phyloP scores from a whole-genome alignment of 1,140 invertebrate species.

The Odontomachus brunneus region DNA sequence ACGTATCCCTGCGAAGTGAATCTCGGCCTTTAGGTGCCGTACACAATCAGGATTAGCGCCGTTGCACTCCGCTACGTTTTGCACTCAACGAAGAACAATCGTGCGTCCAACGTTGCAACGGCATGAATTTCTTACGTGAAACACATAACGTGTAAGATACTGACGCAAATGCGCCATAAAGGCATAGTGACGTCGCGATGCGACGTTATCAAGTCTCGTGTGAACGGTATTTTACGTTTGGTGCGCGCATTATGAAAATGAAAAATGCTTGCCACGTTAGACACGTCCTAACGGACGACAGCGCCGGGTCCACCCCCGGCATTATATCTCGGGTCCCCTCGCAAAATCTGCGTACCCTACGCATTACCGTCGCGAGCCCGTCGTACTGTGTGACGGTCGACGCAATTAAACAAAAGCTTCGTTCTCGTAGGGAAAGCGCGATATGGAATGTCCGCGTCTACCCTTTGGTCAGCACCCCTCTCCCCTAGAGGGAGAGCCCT shows the following conservation, averaged over 20 bases:
- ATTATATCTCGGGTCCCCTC: constrained; percentile 60
- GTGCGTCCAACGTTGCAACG: neutral
- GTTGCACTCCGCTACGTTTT: neutral
- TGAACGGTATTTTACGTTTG: constrained; percentile 17
- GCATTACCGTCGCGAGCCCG: constrained; percentile 49
- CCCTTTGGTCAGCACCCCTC: constrained; percentile 39
- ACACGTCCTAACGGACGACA: constrained; percentile 27
- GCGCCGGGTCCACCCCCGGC: constrained; percentile 15
- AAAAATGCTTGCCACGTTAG: constrained; percentile 42
- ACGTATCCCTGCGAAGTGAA: constrained; percentile 16
- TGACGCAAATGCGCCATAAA: no score
- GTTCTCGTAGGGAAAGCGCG: constrained; percentile 54
- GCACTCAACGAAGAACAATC: neutral
- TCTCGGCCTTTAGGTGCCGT: constrained; percentile 2
- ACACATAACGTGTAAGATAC: no score
- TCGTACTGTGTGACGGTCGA: constrained; percentile 54
- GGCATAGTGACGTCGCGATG: no score
- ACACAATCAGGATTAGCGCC: neutral
- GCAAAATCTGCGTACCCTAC: constrained; percentile 8
- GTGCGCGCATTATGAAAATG: constrained; percentile 32
- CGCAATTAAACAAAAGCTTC: constrained; percentile 74
- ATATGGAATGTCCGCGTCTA: constrained; percentile 58
- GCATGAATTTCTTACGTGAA: neutral
- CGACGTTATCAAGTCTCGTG: neutral
- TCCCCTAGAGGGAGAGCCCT: constrained; percentile 60